Conservation (phyloP, 1,140 invertebrate species). For the Achatina immaculata region DNA sequence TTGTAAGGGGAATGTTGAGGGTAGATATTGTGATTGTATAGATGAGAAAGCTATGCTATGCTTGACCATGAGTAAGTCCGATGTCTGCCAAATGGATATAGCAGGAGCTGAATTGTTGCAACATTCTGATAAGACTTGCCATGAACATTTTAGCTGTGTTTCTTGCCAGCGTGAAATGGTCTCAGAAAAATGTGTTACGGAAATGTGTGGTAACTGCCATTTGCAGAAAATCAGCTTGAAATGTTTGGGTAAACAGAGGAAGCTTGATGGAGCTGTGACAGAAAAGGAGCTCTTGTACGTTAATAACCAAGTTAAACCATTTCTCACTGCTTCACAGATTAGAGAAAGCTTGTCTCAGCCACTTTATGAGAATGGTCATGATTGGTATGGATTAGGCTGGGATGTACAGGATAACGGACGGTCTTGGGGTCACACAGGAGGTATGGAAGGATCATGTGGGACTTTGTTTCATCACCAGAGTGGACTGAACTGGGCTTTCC, state of each 20-base stretch:
- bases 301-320: neutral
- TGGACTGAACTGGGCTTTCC: conserved; percentile 61
- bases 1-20: no score
- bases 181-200: neutral
- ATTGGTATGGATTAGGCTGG: conserved; percentile 67
- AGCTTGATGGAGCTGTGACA: neutral
- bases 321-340: neutral
- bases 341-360: conserved; percentile 9
- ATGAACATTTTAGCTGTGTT: neutral
- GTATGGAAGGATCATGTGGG: conserved; percentile 65
- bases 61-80: no score
- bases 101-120: no score
- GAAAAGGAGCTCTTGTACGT: no score
- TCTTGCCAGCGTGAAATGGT: no score
- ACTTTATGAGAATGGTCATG: conserved; percentile 40
- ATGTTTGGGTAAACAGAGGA: neutral
- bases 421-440: conserved; percentile 65
- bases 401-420: conserved; percentile 60
- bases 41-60: no score
- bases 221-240: neutral
- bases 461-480: conserved; percentile 53
- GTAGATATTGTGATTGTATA: no score
- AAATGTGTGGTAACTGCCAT: neutral
- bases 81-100: no score
- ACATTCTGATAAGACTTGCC: no score